Evolutionary conservation across 2,797 vertebrate species (phyloP), one percentile per base, ranked within the genome.

Genomic region (Microchirus variegatus): DNA sequence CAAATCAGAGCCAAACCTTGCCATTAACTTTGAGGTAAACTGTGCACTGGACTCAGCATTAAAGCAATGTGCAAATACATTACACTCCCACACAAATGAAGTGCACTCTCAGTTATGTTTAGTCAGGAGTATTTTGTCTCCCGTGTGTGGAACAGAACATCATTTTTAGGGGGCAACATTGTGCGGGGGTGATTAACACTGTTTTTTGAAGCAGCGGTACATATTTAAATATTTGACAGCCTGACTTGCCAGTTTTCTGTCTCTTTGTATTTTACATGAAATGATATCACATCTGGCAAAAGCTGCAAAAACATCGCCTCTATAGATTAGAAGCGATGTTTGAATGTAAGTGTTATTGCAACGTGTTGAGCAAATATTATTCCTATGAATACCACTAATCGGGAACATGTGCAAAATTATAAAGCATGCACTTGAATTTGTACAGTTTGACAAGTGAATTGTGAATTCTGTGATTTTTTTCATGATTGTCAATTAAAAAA

Each of bases 401-500:
- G 67, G 53, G 67, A 56, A 14, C 14, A 19, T 47, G 36, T 63
- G 58, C 41, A 71, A 56, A 56, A 59, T 44, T 57, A 35, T 43
- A 64, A 64, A 63, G 49, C 47, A 40, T 10, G 12, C 6, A 15
- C 55, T 38, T 74, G 3, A 18, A 31, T 31, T 31, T 85, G 88
- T 87, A 88, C 73, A 84, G 78, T 76, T 67, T 74, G 52, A 80
- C 35, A 65, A 62, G 65, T 60, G 15, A 16, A 44, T 17, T 46
- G 15, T 64, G 4, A 70, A 69, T 62, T 80, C 69, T 80, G 66
- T 77, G 60, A 31, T 86, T 75, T 76, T 78, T 26, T 71, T 73
- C 10, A 44, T 56, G 52, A 74, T 60, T 64, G 50, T 75, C 44
- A 89, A 82, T 85, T 76, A 88, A 86, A 71, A 53, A 31, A 31